Evolutionary conservation across 1,140 invertebrate genomes (phyloP).

Genomic region (Listronotus bonariensis): DNA sequence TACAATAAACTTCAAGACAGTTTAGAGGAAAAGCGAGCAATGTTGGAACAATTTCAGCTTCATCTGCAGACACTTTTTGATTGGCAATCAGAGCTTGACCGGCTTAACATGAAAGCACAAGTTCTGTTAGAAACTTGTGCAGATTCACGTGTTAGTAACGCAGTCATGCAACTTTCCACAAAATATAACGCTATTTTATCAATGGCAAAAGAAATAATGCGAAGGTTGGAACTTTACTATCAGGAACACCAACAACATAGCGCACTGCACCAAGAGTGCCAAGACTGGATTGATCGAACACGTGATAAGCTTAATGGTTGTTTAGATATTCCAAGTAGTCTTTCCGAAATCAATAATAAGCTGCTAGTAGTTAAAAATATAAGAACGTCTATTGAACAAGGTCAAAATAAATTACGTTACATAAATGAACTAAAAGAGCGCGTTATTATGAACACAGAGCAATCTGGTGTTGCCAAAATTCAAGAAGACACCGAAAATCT

Average conservation of each 20-base stretch:
- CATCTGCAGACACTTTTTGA: constrained; percentile 90
- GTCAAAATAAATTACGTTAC: constrained; percentile 88
- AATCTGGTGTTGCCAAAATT: constrained; percentile 81
- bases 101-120: constrained; percentile 90
- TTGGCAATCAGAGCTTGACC: constrained; percentile 91
- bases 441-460: constrained; percentile 90
- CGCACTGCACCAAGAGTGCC: constrained; percentile 86
- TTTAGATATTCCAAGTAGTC: constrained; percentile 72
- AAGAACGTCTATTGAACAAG: constrained; percentile 84
- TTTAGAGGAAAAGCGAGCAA: constrained; percentile 85
- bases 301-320: constrained; percentile 81
- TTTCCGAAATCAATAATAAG: constrained; percentile 82
- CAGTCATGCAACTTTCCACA: constrained; percentile 89
- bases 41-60: constrained; percentile 87
- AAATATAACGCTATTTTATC: constrained; percentile 93
- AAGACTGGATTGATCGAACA: constrained; percentile 88
- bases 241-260: constrained; percentile 91
- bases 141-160: constrained; percentile 91
- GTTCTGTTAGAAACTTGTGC: constrained; percentile 88
- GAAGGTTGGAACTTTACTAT: constrained; percentile 86
- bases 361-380: constrained; percentile 82
- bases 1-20: constrained; percentile 89
- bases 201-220: constrained; percentile 91
- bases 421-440: constrained; percentile 89
- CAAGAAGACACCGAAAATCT: constrained; percentile 88